A percentile compares a stretch with the other conserved stretches of the same genome.
Evolutionary conservation across 2,888 invertebrate species (phyloP).

Genomic region (Drosophila tripunctata): DNA sequence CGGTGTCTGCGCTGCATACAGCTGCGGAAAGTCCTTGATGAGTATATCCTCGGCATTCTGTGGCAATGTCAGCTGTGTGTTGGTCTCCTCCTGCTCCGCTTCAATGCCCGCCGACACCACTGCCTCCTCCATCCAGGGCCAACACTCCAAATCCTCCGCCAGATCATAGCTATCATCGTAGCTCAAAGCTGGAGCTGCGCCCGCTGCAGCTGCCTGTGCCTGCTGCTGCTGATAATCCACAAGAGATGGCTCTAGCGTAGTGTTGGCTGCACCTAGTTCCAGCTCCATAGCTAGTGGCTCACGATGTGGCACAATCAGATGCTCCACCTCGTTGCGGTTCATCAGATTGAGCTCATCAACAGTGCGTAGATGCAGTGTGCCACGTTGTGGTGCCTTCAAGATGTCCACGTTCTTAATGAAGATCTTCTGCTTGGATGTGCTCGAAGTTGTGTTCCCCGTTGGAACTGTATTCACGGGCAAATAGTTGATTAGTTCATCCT

Average conservation of each 20-base stretch:
- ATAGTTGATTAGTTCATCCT: slow-evolving; percentile 34
- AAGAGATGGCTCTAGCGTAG: slow-evolving; percentile 24
- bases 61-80: slow-evolving; percentile 26
- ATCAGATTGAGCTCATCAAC: slow-evolving; percentile 84
- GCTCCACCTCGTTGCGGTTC: slow-evolving; percentile 83
- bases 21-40: slow-evolving; percentile 58
- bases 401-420: slow-evolving; percentile 82
- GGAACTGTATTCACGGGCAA: slow-evolving; percentile 28
- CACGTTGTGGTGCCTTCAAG: slow-evolving; percentile 78
- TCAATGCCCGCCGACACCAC: slow-evolving; percentile 34
- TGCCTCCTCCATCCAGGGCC: slow-evolving; percentile 69
- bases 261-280: slow-evolving; percentile 12
- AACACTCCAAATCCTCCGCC: slow-evolving; percentile 74
- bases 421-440: slow-evolving; percentile 76
- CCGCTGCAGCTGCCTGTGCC: background rate
- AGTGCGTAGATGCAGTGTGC: slow-evolving; percentile 83
- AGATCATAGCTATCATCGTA: slow-evolving; percentile 71
- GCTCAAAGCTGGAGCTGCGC: slow-evolving; percentile 45
- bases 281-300: slow-evolving; percentile 61
- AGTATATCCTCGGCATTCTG: slow-evolving; percentile 48
- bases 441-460: background rate
- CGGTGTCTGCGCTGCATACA: slow-evolving; percentile 32
- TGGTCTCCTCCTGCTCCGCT: slow-evolving; percentile 21
- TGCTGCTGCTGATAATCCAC: slow-evolving; percentile 35
- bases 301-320: slow-evolving; percentile 81